These are phyloP conservation scores for Hoplostethus mediterraneus DNA, from an alignment of 2,797 vertebrate genomes.

Conservation along the genomic window DNA sequence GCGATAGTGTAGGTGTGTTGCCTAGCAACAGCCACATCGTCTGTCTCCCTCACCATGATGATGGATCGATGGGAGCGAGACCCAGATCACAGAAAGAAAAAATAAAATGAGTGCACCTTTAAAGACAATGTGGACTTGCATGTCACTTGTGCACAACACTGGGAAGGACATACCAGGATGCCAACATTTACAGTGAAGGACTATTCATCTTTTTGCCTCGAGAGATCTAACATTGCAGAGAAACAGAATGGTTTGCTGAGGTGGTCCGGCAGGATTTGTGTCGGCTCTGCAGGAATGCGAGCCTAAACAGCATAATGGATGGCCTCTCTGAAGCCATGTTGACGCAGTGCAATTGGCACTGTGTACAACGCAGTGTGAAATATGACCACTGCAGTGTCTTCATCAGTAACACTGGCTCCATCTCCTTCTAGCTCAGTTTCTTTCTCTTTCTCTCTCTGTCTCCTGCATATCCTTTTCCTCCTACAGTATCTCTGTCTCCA, in stretches of 20 bases:
- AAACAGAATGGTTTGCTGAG: constrained; percentile 1
- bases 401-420: constrained; percentile 37
- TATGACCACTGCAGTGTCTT: constrained; percentile 65
- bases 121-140: background rate
- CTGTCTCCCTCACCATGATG: constrained; percentile 50
- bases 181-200: background rate
- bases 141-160: no score
- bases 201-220: background rate
- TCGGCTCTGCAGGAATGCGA: constrained; percentile 30
- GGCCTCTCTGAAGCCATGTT: constrained; percentile 34
- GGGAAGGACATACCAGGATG: background rate
- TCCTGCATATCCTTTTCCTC: constrained; percentile 10
- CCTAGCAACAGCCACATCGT: constrained; percentile 77
- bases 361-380: constrained; percentile 45
- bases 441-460: background rate
- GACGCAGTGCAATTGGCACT: constrained; percentile 36
- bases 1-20: constrained; percentile 75
- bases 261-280: constrained; percentile 10
- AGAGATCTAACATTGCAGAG: background rate
- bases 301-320: constrained; percentile 17
- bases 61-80: constrained; percentile 53
- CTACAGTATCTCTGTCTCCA: background rate
- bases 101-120: constrained; percentile 3
- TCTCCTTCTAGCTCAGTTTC: background rate
- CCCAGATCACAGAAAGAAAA: constrained; percentile 35